Evolutionary conservation across 2,888 invertebrate species (phyloP), one percentile per base, ranked within the genome.

Genomic region (Eupithecia pulchellata): DNA sequence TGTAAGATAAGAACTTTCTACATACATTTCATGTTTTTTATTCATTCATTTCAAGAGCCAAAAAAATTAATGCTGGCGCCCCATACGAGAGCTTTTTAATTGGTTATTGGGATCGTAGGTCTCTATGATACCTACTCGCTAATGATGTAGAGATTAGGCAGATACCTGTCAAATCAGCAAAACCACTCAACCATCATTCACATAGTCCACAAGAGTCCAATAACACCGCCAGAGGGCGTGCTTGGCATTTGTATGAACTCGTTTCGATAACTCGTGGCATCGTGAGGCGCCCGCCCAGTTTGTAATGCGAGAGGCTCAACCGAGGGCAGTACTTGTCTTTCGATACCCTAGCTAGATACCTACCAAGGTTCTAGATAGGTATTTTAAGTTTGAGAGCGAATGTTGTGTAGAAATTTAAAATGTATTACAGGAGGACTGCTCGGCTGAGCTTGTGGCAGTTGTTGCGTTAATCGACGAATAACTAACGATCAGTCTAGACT

Each of bases 211-310:
- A 52, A 36, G 64, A 73, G 61, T 71, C 64, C 71, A 75, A 76
- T 73, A 57, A 42, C 57, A 58, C 42, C 63, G 74, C 75, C 71
- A 67, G 66, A 55, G 68, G 77, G 72, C 77, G 71, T 69, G 5
- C 27, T 55, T 77, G 75, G 68, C 75, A 77, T 77, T 77, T 75
- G 61, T 65, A 30, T 62, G 71, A 34, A 76, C 68, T 68, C 42
- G 42, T 68, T 68, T 61, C 62, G 58, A 68, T 65, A 57, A 17
- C 34, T 68, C 68, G 72, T 69, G 68, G 57, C 57, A 29, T 57
- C 57, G 57, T 57, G 68, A 34, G 30, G 29, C 39, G 17, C 72
- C 55, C 72, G 72, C 72, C 72, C 63, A 58, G 13, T 68, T 71
- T 64, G 61, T 57, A 63, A 70, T 61, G 55, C 30, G 27, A 60